A percentile compares a stretch with the other conserved stretches of the same genome.
phyloP scores from a whole-genome alignment of 2,888 invertebrate species.

The Drosophila quinaria region DNA sequence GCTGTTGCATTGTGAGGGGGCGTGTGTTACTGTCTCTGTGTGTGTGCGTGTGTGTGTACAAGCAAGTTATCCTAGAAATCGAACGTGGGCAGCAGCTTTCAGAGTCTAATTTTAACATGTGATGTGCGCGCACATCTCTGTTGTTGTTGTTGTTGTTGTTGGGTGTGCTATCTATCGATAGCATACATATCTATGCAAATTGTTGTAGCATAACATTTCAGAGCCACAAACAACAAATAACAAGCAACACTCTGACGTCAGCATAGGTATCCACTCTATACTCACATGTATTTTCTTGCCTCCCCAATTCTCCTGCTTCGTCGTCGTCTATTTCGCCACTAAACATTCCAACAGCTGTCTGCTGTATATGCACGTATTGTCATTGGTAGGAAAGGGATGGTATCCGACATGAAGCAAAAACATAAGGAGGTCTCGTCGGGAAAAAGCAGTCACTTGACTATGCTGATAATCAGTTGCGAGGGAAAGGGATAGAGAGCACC shows the following conservation, averaged over 20 bases:
- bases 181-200: conserved; percentile 30
- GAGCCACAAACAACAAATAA: conserved; percentile 19
- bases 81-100: conserved; percentile 45
- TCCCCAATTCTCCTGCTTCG: conserved; percentile 3
- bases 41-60: conserved; percentile 38
- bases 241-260: conserved; percentile 45
- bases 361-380: neutral
- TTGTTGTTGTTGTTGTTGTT: conserved; percentile 26
- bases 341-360: conserved; percentile 57
- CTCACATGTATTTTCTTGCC: neutral
- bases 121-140: conserved; percentile 43
- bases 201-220: conserved; percentile 17
- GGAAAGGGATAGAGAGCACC: no score
- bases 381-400: conserved; percentile 5
- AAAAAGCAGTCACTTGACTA: no score
- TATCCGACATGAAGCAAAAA: no score
- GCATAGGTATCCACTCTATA: conserved; percentile 3
- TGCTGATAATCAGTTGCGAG: no score
- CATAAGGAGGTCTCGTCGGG: no score
- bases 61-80: conserved; percentile 62
- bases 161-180: conserved; percentile 42
- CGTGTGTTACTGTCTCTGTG: conserved; percentile 6
- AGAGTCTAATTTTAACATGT: conserved; percentile 68
- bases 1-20: conserved; percentile 60
- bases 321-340: conserved; percentile 40